Conservation (phyloP, 2,797 vertebrate genomes). For the Acipenser ruthenus region DNA sequence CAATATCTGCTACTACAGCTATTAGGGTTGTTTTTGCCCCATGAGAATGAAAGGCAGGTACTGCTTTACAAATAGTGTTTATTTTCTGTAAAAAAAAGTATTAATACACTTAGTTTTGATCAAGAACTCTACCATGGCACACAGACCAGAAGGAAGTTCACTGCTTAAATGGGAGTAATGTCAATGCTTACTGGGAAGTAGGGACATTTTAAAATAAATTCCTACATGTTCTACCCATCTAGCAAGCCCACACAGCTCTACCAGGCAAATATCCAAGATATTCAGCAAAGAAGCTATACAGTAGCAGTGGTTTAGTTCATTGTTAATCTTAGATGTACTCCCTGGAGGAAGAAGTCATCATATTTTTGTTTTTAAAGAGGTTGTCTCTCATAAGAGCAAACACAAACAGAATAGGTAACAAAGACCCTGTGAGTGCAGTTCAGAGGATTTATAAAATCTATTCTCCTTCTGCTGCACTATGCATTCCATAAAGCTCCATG, state of each 20-base stretch:
- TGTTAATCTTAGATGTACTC: not conserved
- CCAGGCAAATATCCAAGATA: constrained; percentile 29
- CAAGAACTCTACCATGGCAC: too few relatives aligned
- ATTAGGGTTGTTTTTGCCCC: too few relatives aligned
- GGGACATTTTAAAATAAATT: not conserved
- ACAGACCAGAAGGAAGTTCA: too few relatives aligned
- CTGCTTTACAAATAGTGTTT: too few relatives aligned
- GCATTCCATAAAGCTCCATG: not conserved
- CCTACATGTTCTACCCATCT: not conserved
- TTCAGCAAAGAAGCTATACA: constrained; percentile 22
- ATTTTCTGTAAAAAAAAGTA: too few relatives aligned
- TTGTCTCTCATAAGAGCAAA: not conserved
- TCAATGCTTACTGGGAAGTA: not conserved
- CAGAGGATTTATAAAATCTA: not conserved
- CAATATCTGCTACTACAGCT: too few relatives aligned
- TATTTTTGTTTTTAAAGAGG: too few relatives aligned
- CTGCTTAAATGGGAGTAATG: not conserved
- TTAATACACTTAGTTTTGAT: too few relatives aligned
- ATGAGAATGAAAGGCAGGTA: too few relatives aligned
- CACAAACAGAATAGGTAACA: not conserved
- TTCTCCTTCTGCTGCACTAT: not conserved
- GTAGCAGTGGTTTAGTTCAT: constrained; percentile 4
- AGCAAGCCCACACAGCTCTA: not conserved
- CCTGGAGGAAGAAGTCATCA: too few relatives aligned
- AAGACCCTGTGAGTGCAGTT: not conserved